phyloP scores from a whole-genome alignment of 2,113 vertebrate species.

The Brevimyrus niger region DNA sequence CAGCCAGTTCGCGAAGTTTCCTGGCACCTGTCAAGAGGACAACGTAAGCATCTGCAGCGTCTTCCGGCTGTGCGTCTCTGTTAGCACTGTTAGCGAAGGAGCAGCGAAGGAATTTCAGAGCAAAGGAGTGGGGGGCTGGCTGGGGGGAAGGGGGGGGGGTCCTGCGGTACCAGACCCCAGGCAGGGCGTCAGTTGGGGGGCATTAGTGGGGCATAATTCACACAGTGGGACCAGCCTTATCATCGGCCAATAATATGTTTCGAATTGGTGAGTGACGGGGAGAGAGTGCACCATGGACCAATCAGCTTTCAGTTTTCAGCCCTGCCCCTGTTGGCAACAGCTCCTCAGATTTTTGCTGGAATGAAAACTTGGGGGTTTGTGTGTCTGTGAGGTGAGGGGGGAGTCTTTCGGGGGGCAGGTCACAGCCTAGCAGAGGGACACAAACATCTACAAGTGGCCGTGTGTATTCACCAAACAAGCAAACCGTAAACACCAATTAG shows the following conservation, averaged over 20 bases:
- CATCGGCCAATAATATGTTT: neutral
- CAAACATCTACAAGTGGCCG: neutral
- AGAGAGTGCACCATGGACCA: neutral
- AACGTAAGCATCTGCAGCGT: neutral
- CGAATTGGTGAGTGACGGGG: neutral
- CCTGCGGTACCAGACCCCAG: neutral
- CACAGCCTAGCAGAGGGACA: neutral
- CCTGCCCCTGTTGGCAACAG: neutral
- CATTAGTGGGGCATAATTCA: neutral
- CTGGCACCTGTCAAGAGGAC: neutral
- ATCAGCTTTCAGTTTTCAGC: neutral
- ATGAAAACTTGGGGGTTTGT: neutral
- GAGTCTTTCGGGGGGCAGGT: neutral
- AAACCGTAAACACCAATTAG: slow-evolving; percentile 31
- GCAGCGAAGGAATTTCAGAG: neutral
- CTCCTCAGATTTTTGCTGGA: neutral
- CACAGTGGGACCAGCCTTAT: neutral
- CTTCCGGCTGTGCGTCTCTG: neutral
- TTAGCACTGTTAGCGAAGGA: neutral
- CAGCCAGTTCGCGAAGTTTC: neutral
- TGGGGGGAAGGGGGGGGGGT: neutral
- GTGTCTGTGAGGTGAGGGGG: neutral
- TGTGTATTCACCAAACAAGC: slow-evolving; percentile 15
- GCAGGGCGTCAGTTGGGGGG: too few species aligned
- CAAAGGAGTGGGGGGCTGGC: neutral